These are phyloP conservation scores for Caenorhabditis sp. DNA, from an alignment of 2,888 invertebrate genomes.

Conservation along the genomic window DNA sequence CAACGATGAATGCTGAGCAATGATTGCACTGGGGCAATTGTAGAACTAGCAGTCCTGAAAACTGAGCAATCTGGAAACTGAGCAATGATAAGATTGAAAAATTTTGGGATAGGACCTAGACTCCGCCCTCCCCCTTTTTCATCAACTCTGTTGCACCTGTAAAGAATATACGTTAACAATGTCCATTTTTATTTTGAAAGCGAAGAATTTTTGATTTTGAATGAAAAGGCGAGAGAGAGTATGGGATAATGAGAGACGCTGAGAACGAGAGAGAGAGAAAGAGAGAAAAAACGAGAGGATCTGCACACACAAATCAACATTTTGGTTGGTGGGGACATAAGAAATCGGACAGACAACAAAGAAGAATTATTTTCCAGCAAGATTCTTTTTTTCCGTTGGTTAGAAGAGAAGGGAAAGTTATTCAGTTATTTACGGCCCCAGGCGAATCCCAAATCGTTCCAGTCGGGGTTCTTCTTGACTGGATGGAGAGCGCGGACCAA, in stretches of 20 bases:
- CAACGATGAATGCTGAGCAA: too few species aligned
- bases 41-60: too few species aligned
- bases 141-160: too few species aligned
- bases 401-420: background rate
- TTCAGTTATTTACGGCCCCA: slow-evolving; percentile 72
- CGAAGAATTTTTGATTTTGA: background rate
- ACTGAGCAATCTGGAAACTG: too few species aligned
- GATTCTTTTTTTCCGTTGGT: background rate
- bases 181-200: slow-evolving; percentile 29
- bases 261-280: slow-evolving; percentile 27
- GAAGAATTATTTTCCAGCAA: background rate
- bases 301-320: slow-evolving; percentile 6
- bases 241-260: slow-evolving; percentile 19
- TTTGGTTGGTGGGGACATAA: too few species aligned
- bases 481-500: slow-evolving; percentile 68
- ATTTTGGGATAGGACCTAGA: background rate
- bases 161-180: slow-evolving; percentile 33
- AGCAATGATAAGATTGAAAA: too few species aligned
- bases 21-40: too few species aligned
- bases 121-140: background rate
- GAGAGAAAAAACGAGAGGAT: background rate
- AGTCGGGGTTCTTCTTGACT: slow-evolving; percentile 78
- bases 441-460: slow-evolving; percentile 78
- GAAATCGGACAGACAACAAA: background rate
- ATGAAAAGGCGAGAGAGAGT: slow-evolving; percentile 14